Evolutionary conservation across 2,888 invertebrate genomes (phyloP).

Genomic region (Neoscelio sp.): DNA sequence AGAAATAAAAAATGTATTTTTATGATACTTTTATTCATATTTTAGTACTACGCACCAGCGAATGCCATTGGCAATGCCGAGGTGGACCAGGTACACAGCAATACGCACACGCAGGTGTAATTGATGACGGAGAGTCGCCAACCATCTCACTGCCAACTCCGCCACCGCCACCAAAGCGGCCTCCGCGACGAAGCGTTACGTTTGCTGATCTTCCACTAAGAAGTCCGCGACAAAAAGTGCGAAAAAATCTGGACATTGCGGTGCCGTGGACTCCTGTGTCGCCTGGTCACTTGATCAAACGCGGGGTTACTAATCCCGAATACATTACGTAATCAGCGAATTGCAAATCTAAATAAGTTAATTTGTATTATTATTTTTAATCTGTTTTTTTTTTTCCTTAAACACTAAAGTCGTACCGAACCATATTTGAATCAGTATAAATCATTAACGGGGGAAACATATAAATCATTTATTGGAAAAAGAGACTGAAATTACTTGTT

Average conservation of each 20-base stretch:
- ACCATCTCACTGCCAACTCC: conserved; percentile 79
- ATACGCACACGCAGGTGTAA: conserved; percentile 95
- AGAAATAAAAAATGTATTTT: background rate
- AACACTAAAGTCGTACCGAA: too few species aligned
- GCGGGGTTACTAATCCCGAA: conserved; percentile 77
- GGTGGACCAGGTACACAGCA: conserved; percentile 91
- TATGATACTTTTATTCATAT: too few species aligned
- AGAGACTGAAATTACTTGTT: too few species aligned
- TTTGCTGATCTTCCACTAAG: conserved; percentile 80
- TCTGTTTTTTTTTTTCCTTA: too few species aligned
- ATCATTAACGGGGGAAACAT: too few species aligned
- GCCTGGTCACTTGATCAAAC: conserved; percentile 79
- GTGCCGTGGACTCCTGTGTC: conserved; percentile 81
- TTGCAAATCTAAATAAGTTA: too few species aligned
- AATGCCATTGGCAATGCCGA: conserved; percentile 90
- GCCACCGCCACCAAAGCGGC: conserved; percentile 77
- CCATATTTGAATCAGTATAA: too few species aligned
- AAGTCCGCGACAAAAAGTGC: conserved; percentile 73
- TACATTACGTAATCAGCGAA: conserved; percentile 77
- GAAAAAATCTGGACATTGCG: conserved; percentile 77
- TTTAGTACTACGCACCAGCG: conserved; percentile 93
- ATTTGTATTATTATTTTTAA: too few species aligned
- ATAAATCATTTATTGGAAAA: too few species aligned
- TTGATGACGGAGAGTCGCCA: conserved; percentile 78
- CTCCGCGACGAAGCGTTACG: conserved; percentile 80